These are phyloP conservation scores for Hyphantria cunea DNA, from an alignment of 1,140 invertebrate species.

Conservation along the genomic window DNA sequence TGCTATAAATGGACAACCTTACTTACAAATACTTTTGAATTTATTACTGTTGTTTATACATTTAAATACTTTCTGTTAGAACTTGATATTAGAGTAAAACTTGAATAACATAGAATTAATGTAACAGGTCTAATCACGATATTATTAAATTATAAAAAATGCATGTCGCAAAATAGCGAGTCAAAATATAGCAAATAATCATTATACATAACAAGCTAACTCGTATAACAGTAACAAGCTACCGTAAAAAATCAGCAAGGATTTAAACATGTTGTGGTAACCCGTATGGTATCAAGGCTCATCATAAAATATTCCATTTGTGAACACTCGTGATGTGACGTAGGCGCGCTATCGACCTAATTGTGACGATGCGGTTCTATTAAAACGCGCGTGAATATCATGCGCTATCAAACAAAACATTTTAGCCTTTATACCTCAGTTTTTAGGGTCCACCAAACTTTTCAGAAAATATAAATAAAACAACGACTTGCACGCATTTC, in stretches of 20 bases:
- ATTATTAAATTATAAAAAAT: too few species aligned
- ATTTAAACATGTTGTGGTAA: background rate
- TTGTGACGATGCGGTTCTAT: slow-evolving; percentile 32
- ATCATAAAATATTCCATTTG: slow-evolving; percentile 24
- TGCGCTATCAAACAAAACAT: slow-evolving; percentile 13
- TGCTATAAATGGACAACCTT: background rate
- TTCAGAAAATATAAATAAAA: too few species aligned
- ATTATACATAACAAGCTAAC: background rate
- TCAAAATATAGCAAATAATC: too few species aligned
- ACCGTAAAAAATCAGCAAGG: background rate
- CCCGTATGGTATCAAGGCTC: background rate
- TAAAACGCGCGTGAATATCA: slow-evolving; percentile 30
- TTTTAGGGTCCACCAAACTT: too few species aligned
- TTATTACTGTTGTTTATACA: background rate
- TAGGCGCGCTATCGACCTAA: slow-evolving; percentile 33
- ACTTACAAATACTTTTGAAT: background rate
- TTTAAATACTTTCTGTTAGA: too few species aligned
- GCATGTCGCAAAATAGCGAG: too few species aligned
- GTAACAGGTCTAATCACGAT: too few species aligned
- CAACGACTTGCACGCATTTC: too few species aligned
- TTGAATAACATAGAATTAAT: too few species aligned
- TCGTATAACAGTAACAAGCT: background rate
- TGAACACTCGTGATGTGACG: slow-evolving; percentile 3
- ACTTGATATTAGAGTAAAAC: too few species aligned
- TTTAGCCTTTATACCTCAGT: slow-evolving; percentile 3